A percentile compares a stretch with the other conserved stretches of the same genome.
Evolutionary conservation across 2,888 invertebrate species (phyloP).

Genomic region (Tyria jacobaeae): DNA sequence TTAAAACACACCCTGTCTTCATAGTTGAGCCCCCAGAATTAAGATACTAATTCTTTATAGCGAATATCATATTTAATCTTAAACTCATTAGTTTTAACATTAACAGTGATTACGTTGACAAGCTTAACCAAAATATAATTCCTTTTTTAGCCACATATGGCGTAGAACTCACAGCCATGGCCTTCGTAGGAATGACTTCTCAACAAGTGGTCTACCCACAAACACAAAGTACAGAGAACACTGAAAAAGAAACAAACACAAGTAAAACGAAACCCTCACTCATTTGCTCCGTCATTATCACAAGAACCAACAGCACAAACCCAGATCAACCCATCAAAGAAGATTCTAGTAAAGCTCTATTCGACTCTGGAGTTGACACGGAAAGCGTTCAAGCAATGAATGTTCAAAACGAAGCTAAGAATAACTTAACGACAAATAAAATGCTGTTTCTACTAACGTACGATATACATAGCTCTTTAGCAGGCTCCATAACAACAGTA

Average conservation of each 20-base stretch:
- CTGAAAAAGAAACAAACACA: constrained; percentile 70
- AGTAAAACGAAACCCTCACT: constrained; percentile 76
- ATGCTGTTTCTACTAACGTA: constrained; percentile 89
- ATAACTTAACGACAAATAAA: constrained; percentile 73
- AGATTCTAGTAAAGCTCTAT: constrained; percentile 77
- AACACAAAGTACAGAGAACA: constrained; percentile 65
- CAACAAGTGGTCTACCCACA: constrained; percentile 72
- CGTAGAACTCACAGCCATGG: constrained; percentile 80
- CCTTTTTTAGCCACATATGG: constrained; percentile 70
- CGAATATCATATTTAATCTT: neutral
- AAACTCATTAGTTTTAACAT: neutral
- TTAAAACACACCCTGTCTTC: neutral
- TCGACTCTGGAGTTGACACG: constrained; percentile 74
- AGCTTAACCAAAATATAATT: neutral
- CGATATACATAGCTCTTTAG: constrained; percentile 89
- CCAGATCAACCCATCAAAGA: constrained; percentile 73
- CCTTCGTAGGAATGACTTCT: constrained; percentile 77
- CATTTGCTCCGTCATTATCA: constrained; percentile 76
- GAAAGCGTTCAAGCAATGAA: constrained; percentile 91
- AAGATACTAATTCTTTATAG: neutral
- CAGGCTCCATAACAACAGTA: constrained; percentile 79
- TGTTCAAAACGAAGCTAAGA: constrained; percentile 90
- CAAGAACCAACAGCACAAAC: constrained; percentile 64
- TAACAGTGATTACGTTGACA: neutral
- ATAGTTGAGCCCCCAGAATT: neutral